Percentiles rank a stretch among this genome's conserved stretches.
Conservation (phyloP, 2,797 vertebrate species). For the Acanthornis magna region DNA sequence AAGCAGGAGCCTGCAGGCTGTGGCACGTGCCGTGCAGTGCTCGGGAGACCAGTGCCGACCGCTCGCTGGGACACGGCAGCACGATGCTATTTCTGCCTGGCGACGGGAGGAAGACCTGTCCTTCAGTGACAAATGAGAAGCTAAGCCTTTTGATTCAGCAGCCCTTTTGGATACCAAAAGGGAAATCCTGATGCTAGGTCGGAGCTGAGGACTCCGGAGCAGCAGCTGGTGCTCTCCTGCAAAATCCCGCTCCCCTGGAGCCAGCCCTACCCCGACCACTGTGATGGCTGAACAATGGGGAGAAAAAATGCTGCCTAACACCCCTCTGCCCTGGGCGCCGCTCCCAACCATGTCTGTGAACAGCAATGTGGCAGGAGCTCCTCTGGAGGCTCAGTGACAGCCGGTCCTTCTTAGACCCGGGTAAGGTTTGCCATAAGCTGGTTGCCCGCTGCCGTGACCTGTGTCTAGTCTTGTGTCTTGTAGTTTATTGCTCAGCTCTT, state of each 20-base stretch:
- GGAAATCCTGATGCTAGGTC: not conserved
- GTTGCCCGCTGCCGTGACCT: not conserved
- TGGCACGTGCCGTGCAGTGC: accelerated
- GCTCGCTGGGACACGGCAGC: not conserved
- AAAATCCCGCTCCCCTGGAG: not conserved
- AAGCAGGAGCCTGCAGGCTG: not conserved
- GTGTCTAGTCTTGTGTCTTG: constrained; percentile 62
- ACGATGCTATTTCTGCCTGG: not conserved
- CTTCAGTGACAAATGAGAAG: not conserved
- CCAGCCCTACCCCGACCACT: not conserved
- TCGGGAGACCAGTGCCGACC: accelerated
- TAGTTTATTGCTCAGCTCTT: constrained; percentile 49
- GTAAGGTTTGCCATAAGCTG: not conserved
- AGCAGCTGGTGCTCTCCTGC: not conserved
- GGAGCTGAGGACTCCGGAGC: not conserved
- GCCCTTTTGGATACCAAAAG: not conserved
- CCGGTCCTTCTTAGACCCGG: not conserved
- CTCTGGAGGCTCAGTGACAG: not conserved
- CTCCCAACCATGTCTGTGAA: not conserved
- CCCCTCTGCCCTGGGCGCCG: not conserved
- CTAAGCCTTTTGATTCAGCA: not conserved
- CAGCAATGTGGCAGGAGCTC: not conserved
- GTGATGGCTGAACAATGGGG: not conserved
- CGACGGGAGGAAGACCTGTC: not conserved
- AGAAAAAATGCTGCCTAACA: not conserved